phyloP scores from a whole-genome alignment of 2,888 invertebrate species.

The Papilio protenor region DNA sequence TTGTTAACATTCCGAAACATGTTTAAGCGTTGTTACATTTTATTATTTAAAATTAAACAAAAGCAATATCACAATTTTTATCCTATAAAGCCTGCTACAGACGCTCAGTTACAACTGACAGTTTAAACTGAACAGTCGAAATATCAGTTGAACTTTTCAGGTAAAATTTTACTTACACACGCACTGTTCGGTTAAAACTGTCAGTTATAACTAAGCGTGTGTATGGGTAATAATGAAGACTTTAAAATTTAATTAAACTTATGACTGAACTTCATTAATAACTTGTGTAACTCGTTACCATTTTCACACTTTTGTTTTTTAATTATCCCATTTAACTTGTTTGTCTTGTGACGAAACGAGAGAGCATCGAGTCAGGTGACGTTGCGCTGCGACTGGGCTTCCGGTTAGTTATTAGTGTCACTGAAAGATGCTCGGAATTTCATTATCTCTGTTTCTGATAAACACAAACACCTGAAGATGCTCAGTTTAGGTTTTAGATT shows the following conservation, averaged over 20 bases:
- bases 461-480: not conserved
- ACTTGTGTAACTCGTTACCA: too few relatives aligned
- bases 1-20: slow-evolving; percentile 24
- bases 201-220: too few relatives aligned
- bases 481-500: not conserved
- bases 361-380: not conserved
- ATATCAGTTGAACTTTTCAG: too few relatives aligned
- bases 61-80: not conserved
- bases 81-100: not conserved
- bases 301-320: too few relatives aligned
- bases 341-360: not conserved
- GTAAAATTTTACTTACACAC: too few relatives aligned
- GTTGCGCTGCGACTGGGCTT: not conserved
- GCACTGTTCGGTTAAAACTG: too few relatives aligned
- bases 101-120: too few relatives aligned
- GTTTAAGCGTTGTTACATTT: not conserved
- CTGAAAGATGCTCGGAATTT: not conserved
- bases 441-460: not conserved
- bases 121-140: too few relatives aligned
- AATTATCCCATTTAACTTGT: too few relatives aligned
- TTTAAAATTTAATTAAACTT: too few relatives aligned
- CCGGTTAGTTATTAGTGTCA: not conserved
- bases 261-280: too few relatives aligned
- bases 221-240: too few relatives aligned
- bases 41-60: slow-evolving; percentile 7